Evolutionary conservation across 2,797 vertebrate genomes (phyloP), one percentile per base, ranked within the genome.

Genomic region (Coendou prehensilis): DNA sequence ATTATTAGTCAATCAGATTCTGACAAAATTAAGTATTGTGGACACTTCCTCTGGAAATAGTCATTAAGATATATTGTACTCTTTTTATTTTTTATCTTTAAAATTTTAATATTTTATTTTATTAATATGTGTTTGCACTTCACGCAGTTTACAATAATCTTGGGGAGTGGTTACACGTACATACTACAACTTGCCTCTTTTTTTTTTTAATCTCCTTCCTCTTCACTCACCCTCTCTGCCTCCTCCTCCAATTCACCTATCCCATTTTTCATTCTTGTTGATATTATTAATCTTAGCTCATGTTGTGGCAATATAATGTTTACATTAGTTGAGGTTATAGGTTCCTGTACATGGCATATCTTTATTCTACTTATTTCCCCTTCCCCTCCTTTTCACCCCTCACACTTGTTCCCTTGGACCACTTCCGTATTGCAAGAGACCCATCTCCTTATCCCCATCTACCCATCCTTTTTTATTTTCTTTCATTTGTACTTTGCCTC

Each of bases 11-110:
- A 95, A 86, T 83, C n/a, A 93, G 20, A 89, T 75, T 91, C 59
- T 95, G 61, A 91, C 9, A 54, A 97, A 83, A 87, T 97, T 96
- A 98, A 97, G 63, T 89, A 97, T 37, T 86, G 0, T 67, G 75
- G 23, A 14, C 13, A n/a, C 28, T 95, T 45, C 81, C 67, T 96
- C 97, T 97, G 50, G 94, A 97, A 97, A 97, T 96, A 28, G 89
- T 86, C 47, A 57, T 78, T 94, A 96, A 93, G 45, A 89, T 64
- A 92, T 88, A n/a, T 80, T 41, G 87, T 80, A 67, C 26, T 14
- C 57, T 88, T 23, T 59, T n/a, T 33, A 67, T 64, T 64, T 26
- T 64, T 69, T 71, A 22, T 37, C 20, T 69, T 69, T n/a, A 33
- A 30, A 64, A 4, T 33, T 71, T 64, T 64, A 64, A 15, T 10